Conservation (phyloP, 2,888 invertebrate genomes). For the Resseliella maxima region DNA sequence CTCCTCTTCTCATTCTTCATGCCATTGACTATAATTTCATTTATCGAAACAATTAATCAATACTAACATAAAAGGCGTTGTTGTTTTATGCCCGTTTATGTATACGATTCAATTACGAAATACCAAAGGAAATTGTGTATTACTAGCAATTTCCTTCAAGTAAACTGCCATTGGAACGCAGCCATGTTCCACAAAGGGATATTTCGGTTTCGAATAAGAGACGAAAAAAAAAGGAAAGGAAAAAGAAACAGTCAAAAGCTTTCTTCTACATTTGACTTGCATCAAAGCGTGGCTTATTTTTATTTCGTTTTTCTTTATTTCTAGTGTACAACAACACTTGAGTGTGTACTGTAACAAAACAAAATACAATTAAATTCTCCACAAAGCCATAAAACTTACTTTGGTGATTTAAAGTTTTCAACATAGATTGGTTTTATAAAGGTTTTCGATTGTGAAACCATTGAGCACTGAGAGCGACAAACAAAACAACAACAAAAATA, state of each 20-base stretch:
- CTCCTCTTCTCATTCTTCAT: too few species aligned
- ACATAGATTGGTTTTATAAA: background rate
- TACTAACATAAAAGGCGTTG: background rate
- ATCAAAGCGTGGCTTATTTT: background rate
- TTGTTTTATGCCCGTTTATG: background rate
- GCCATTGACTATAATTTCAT: background rate
- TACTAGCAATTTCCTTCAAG: slow-evolving; percentile 18
- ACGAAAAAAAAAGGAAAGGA: background rate
- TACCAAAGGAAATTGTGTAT: slow-evolving; percentile 12
- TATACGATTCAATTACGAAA: background rate
- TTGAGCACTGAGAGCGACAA: background rate
- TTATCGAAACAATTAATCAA: slow-evolving; percentile 49
- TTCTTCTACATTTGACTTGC: background rate
- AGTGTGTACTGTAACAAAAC: background rate
- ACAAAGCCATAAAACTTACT: slow-evolving; percentile 12
- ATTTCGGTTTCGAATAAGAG: background rate
- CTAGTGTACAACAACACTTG: background rate
- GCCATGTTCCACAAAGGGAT: background rate
- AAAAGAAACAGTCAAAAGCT: background rate
- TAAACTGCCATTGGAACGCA: background rate
- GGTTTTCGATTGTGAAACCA: background rate
- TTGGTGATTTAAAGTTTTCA: slow-evolving; percentile 21
- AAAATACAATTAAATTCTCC: slow-evolving; percentile 19
- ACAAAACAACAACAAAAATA: background rate
- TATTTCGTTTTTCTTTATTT: background rate